Base-by-base conservation (phyloP, 2,113 vertebrate genomes). In the Macquaria ambigua region DNA sequence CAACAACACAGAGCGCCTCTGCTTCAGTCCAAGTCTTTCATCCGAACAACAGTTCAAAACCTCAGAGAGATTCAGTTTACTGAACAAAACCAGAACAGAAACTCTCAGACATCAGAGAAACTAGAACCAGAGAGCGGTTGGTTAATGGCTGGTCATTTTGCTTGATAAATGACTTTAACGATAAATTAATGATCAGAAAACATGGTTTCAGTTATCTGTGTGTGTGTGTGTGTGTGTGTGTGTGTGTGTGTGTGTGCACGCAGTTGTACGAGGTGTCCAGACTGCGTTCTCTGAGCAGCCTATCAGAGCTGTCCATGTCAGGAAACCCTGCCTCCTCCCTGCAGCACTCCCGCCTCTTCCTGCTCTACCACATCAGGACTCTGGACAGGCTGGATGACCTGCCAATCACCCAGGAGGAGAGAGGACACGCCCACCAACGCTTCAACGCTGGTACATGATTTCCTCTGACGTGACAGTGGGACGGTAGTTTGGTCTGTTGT, bases 261-360 rank as follows among this genome's bases (percentile, higher is more conserved):
- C 74, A 97, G 97, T 96, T 98, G 79, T 96, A 97, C 56, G 97
- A 97, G 48, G 53, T 97, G 82, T 89, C 95, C 85, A 96, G 96
- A 71, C 93, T 98, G 73, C 97, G 97, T 90, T 88, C 95, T 71
- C 93, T 98, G 52, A 96, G 96, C 86, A 96, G 97, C 74, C 93
- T 98, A 85, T 97, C 94, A 48, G 96, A 96, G 82, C 91, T 98
- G 14, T 86, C 82, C 15, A 87, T 97, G 86, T 77, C 89, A 81
- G 96, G 95, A 91, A 98, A 97, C 77, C 97, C 97, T 5, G 20
- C 97, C 70, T 95, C 75, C 73, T 87, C 82, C 14, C 94, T 97
- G 77, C 95, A 96, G 81, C 97, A 98, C 93, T 97, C 95, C 77
- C 94, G 93, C 76, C 90, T 95, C 39, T 97, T 96, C 85, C 90